Base-by-base conservation (phyloP, 1,140 invertebrate genomes). In the Lepidurus apus region DNA sequence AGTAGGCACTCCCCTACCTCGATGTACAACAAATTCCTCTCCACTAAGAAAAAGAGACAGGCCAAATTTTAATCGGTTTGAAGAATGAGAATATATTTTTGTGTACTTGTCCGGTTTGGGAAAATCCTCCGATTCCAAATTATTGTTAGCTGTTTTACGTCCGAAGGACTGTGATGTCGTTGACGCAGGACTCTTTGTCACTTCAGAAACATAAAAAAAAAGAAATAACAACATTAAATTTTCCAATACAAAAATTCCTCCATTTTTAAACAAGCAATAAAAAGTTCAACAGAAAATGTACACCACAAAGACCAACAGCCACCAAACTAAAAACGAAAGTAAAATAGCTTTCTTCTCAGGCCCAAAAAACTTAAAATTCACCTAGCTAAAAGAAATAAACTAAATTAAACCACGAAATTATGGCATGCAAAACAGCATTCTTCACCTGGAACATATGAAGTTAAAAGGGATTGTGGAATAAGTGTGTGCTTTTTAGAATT, bases 11-110 rank as follows among this genome's bases (percentile, higher is more conserved):
- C 90, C 91, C 83, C 89, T 88, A 74, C 90, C 90, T 81, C 91
- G 88, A 85, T 95, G 93, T 73, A 95, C 93, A 9, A 93, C 90
- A 84, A 94, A 95, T 74, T 90, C 90, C 75, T 92, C 91, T 43
- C 24, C 75, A 17, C 43, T 34, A 34, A 34, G 34, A 34, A 34
- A 34, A 4, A 2, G 3, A 34, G 34, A 34, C 34, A 34, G 34
- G 34, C 34, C 34, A 4, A 4, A 34, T 34, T 34, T 34, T 34
- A 4, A 34, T 34, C 34, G 34, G 34, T 34, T 34, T 34, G 34
- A 34, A 34, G 34, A 34, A 34, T 34, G 34, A 34, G 34, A 4
- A 34, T 34, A 34, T 34, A 34, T 34, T 34, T 34, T 34, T 34
- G 34, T 34, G 17, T 65, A 65, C 53, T 65, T 65, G 53, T 65